phyloP scores from a whole-genome alignment of 2,888 invertebrate species.

The Meliscaeva auricollis region DNA sequence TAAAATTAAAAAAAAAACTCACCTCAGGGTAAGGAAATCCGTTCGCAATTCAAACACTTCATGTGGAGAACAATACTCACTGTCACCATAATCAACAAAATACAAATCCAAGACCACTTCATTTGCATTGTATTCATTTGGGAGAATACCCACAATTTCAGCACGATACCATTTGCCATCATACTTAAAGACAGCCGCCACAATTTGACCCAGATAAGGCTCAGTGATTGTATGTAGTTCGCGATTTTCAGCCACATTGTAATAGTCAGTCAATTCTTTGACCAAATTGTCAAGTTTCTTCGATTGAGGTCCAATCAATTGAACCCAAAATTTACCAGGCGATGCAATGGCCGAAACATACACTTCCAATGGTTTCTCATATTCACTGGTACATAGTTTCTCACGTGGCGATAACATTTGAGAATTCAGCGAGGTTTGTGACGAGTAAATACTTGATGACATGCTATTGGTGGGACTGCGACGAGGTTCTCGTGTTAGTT shows the following conservation, averaged over 20 bases:
- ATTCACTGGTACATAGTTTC: slow-evolving; percentile 80
- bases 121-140: slow-evolving; percentile 87
- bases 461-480: slow-evolving; percentile 82
- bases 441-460: slow-evolving; percentile 83
- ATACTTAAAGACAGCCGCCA: slow-evolving; percentile 92
- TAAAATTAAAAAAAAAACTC: neutral
- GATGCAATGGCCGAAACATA: slow-evolving; percentile 94
- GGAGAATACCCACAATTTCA: slow-evolving; percentile 88
- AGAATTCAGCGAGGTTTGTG: slow-evolving; percentile 82
- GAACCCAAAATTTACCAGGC: slow-evolving; percentile 94
- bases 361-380: slow-evolving; percentile 90
- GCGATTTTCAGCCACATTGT: slow-evolving; percentile 87
- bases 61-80: slow-evolving; percentile 87
- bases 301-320: slow-evolving; percentile 90
- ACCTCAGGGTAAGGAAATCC: slow-evolving; percentile 85
- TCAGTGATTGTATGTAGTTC: slow-evolving; percentile 86
- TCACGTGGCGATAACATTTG: slow-evolving; percentile 81
- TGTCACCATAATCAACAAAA: slow-evolving; percentile 95
- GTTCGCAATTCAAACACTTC: slow-evolving; percentile 90
- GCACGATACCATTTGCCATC: slow-evolving; percentile 90
- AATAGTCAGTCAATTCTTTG: slow-evolving; percentile 93
- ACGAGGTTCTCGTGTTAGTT: slow-evolving; percentile 85
- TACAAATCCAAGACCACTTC: slow-evolving; percentile 89
- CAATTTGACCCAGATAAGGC: slow-evolving; percentile 90
- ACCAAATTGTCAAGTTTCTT: slow-evolving; percentile 92